Base-by-base conservation (phyloP, 2,888 invertebrate genomes). In the Amphipyra berbera region DNA sequence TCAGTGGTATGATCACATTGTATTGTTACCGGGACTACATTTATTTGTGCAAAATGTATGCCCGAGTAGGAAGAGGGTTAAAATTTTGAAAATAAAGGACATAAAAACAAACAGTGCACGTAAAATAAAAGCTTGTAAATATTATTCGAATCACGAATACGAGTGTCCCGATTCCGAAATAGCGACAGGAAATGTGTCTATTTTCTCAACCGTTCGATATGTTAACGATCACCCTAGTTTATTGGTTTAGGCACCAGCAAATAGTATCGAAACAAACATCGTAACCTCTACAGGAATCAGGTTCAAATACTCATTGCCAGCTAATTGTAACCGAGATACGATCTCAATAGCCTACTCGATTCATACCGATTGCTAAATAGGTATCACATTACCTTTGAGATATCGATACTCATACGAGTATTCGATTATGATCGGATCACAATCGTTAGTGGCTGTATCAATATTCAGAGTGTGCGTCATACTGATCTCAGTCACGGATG, bases 401-500 rank as follows among this genome's bases (percentile, higher is more conserved):
- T 73, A 78, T 76, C 58, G 48, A 73, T 68, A 68, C 46, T 60
- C 21, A 33, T 35, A 21, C 52, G 48, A 55, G 61, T 48, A 59
- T 42, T 65, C 61, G 67, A 60, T 56, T 77, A 60, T 60, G 44
- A 62, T 64, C 63, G 61, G 46, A 61, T 76, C 49, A 48, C 57
- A 56, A 57, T 65, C 48, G 61, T 49, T 49, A 48, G 58, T 61
- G 44, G 59, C 14, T 65, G 56, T 48, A 66, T 77, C 58, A 65
- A 57, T 76, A 78, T 78, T 73, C 76, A 12, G 53, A 27, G 14
- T 59, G 14, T 59, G 67, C 73, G 73, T 78, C 46, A 42, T 27
- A 48, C 0, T 57, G 71, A 72, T 73, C 61, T 45, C 37, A 60
- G 78, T 73, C 72, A 52, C 65, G 66, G 67, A 75, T 69, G 61